Evolutionary conservation across 2,888 invertebrate species (phyloP), one percentile per base, ranked within the genome.

Genomic region (Agonum fuliginosum): DNA sequence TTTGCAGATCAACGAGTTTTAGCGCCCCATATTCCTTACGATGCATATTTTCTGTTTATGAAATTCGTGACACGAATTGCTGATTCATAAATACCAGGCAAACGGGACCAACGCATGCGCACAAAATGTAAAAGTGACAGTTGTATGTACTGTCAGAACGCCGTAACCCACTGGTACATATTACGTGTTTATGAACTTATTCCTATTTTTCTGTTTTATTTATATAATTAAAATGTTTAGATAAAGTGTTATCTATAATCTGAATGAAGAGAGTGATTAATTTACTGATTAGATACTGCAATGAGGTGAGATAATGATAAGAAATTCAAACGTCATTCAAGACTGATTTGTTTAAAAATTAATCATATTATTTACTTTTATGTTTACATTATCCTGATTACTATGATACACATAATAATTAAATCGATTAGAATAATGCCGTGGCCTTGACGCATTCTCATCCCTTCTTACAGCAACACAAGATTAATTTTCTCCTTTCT

Each of bases 141-240:
- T 72, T 72, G 54, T 37, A 22, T 72, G 54, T 37, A 22, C 30
- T 72, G 72, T 72, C 72, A 72, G 58, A 62, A 72, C 20, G 72
- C 67, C 41, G 20, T 48, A 20, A 34, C 30, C 14, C 8, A 30
- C 17, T 30, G 51, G n/a, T 51, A 62, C 54, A 70, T 14, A 30
- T 69, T 27, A 19, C 27, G 27, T 19, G 10, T 51, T 46, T 10
- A 30, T 51, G 17, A 51, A 27, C 14, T 71, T 48, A 30, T 71
- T 48, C 30, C 17, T 71, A 19, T 43, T 67, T n/a, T 67, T 37
- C 19, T 12, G 34, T 34, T 34, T 67, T 67, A 62, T 30, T 62
- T 62, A 41, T 41, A n/a, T 30, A 14, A 17, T 12, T 30, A 54
- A 48, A 43, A 67, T 67, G 67, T 41, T 41, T 10, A 41, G 67